phyloP scores from a whole-genome alignment of 2,113 vertebrate species.

The Perognathus longimembris region DNA sequence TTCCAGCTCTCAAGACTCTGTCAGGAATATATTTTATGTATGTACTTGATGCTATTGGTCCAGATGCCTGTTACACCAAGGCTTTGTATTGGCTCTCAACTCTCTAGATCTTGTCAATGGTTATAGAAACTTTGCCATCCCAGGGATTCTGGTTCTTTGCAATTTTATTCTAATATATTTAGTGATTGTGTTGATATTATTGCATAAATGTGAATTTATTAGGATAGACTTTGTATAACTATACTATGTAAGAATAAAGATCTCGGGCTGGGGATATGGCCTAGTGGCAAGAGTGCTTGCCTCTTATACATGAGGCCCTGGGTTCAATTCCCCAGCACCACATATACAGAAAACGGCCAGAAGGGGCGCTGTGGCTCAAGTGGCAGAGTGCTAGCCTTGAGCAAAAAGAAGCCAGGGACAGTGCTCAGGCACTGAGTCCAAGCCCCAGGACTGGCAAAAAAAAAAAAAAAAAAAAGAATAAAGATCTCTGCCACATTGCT shows the following conservation, averaged over 20 bases:
- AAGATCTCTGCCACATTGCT: background rate
- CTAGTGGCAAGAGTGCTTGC: too few species aligned
- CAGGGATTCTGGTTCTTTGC: background rate
- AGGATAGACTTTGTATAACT: background rate
- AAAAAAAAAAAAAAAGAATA: too few species aligned
- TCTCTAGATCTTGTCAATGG: constrained; percentile 26
- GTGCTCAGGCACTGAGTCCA: too few species aligned
- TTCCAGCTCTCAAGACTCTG: background rate
- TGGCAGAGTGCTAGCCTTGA: too few species aligned
- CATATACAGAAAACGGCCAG: too few species aligned
- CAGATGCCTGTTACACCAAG: constrained; percentile 24
- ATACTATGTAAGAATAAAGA: constrained; percentile 2
- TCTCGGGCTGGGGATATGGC: too few species aligned
- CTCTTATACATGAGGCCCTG: too few species aligned
- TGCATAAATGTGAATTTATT: constrained; percentile 40
- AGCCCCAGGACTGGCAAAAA: too few species aligned
- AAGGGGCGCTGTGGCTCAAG: too few species aligned
- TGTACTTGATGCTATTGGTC: constrained; percentile 32
- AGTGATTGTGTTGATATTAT: constrained; percentile 7
- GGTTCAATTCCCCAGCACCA: too few species aligned
- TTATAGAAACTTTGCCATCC: constrained; percentile 28
- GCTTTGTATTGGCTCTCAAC: background rate
- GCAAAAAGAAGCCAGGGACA: too few species aligned
- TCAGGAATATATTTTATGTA: constrained; percentile 12
- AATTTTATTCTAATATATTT: constrained; percentile 16